Percentiles rank a stretch among this genome's conserved stretches.
Conservation (phyloP, 2,113 vertebrate genomes). For the Oreochromis niloticus region DNA sequence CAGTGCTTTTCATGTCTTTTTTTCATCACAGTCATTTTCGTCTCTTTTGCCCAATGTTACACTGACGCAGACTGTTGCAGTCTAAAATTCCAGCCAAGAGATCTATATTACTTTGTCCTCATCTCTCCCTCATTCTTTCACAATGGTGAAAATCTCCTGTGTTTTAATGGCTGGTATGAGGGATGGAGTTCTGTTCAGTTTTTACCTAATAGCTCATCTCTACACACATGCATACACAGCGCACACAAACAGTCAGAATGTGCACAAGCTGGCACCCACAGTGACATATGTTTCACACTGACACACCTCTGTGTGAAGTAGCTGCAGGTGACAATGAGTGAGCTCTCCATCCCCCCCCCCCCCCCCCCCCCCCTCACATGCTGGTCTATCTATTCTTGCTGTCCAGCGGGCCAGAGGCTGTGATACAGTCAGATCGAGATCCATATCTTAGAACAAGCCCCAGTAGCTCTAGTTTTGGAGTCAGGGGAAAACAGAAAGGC, state of each 20-base stretch:
- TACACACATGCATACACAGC: background rate
- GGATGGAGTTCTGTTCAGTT: slow-evolving; percentile 42
- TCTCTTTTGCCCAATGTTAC: background rate
- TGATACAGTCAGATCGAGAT: background rate
- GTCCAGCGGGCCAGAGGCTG: background rate
- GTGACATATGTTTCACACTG: background rate
- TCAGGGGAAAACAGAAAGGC: background rate
- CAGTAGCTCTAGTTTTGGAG: background rate
- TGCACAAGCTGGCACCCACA: background rate
- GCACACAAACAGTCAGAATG: background rate
- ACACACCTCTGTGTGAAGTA: background rate
- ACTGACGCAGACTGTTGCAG: background rate
- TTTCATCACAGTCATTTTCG: slow-evolving; percentile 4
- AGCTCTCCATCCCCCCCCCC: slow-evolving; percentile 24
- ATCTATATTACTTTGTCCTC: background rate
- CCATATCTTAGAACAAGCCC: slow-evolving; percentile 2
- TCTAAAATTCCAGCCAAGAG: background rate
- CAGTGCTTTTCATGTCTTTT: background rate
- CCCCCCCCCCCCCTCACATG: no score
- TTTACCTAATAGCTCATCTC: background rate
- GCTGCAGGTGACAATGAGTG: slow-evolving; percentile 42
- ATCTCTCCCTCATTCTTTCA: background rate
- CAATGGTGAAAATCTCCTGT: background rate
- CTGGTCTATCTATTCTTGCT: background rate
- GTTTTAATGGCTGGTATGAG: background rate